These are phyloP conservation scores for Indicator indicator DNA, from an alignment of 2,113 vertebrate species.

Conservation along the genomic window DNA sequence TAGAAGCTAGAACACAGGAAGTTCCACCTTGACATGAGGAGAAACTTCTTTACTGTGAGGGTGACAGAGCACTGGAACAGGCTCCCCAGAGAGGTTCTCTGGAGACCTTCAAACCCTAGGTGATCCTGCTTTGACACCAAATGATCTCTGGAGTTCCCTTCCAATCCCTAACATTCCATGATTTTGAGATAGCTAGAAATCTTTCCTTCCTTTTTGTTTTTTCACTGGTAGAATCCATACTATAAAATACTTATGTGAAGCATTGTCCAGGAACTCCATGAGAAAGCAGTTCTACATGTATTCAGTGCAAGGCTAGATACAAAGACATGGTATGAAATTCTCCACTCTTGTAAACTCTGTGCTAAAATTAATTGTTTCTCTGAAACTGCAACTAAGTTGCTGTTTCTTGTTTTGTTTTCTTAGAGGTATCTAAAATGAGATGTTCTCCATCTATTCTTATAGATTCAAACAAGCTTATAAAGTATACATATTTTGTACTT, in stretches of 20 bases:
- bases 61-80: too few species aligned
- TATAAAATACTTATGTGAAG: background rate
- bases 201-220: background rate
- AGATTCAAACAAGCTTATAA: background rate
- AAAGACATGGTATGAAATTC: background rate
- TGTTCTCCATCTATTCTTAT: background rate
- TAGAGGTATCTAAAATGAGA: background rate
- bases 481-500: background rate
- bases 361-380: background rate
- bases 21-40: too few species aligned
- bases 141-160: too few species aligned
- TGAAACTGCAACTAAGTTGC: background rate
- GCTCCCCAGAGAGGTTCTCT: too few species aligned
- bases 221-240: background rate
- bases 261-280: background rate
- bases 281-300: background rate
- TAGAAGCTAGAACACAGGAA: background rate
- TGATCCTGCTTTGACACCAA: background rate
- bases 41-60: too few species aligned
- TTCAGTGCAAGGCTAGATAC: background rate
- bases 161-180: too few species aligned
- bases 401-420: background rate
- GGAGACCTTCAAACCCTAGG: too few species aligned
- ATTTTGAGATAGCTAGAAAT: background rate
- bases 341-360: background rate